Base-by-base conservation (phyloP, 2,888 invertebrate species). In the Lutraria lutraria region DNA sequence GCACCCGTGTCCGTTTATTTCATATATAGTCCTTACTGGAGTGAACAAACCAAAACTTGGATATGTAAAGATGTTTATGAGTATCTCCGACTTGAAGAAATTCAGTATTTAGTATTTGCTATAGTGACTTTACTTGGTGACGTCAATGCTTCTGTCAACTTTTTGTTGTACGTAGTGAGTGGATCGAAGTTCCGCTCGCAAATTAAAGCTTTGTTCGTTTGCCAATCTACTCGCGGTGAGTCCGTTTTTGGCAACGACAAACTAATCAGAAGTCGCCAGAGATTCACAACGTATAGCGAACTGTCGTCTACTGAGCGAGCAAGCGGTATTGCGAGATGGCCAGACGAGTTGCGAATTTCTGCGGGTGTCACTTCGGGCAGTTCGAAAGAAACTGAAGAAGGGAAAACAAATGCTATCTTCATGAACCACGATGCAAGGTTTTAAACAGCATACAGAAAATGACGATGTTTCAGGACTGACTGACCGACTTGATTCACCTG, bases 131-230 rank as follows among this genome's bases (percentile, higher is more conserved):
- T 93, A 29, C 79, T 94, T 1, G 90, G 92, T 89, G 95, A 94
- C 88, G 89, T 93, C 15, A 94, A 94, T 81, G 92, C 94, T 80
- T 90, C 94, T 34, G 87, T 92, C 76, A 94, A 94, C 88, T 95
- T 95, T 84, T 63, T 95, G 16, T 84, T 94, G 34, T 95, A 95
- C 89, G 93, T 93, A 53, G 82, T 94, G 29, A 94, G 93, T 68
- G 95, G 95, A 0, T 91, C 94, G 34, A 92, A 91, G 21, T 95
- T 95, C 86, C 89, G 95, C 31, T 80, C 90, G 0, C 94, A 94
- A 68, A 83, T 95, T 16, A 88, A 87, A 72, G 82, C 85, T 15
- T 81, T 95, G 83, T 92, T 93, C 80, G 63, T 85, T 10, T 91
- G 91, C 53, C 83, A 53, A 52, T 56, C 76, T 16, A 54, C 19